Evolutionary conservation across 53 echinoderm and acorn worm species (phyloP).

Genomic region (Stichopus horrens): DNA sequence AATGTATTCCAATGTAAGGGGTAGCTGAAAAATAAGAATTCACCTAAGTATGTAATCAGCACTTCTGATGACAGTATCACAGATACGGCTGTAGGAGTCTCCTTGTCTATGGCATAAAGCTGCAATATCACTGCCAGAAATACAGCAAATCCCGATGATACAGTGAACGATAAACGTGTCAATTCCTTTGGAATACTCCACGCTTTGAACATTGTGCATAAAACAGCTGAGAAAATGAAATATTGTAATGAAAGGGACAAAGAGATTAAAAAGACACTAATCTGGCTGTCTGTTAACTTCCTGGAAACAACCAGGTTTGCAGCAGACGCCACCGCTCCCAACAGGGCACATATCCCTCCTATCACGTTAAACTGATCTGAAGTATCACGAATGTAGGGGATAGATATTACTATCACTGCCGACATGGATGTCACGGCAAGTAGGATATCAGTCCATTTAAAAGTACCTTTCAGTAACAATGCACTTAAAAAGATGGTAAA

Average conservation of each 20-base stretch:
- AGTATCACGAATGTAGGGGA: neutral
- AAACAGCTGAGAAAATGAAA: neutral
- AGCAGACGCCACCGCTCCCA: neutral
- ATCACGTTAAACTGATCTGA: neutral
- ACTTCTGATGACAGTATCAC: neutral
- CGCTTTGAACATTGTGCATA: neutral
- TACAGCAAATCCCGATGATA: neutral
- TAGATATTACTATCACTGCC: neutral
- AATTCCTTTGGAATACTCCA: neutral
- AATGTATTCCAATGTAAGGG: neutral
- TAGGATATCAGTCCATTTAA: neutral
- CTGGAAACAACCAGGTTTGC: neutral
- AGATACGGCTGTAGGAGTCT: neutral
- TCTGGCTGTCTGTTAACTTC: neutral
- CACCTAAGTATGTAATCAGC: conserved; percentile 2
- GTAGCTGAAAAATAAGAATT: neutral
- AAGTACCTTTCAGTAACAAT: neutral
- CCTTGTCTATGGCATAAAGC: neutral
- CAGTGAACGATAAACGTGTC: no score
- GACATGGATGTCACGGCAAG: neutral
- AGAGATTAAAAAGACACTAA: neutral
- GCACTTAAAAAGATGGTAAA: conserved; percentile 2
- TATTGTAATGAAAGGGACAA: neutral
- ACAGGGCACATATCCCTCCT: neutral
- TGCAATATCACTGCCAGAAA: conserved; percentile 4